Percentiles rank a stretch among this genome's conserved stretches.
phyloP scores from a whole-genome alignment of 1,140 invertebrate species.

The Bombus picipes region DNA sequence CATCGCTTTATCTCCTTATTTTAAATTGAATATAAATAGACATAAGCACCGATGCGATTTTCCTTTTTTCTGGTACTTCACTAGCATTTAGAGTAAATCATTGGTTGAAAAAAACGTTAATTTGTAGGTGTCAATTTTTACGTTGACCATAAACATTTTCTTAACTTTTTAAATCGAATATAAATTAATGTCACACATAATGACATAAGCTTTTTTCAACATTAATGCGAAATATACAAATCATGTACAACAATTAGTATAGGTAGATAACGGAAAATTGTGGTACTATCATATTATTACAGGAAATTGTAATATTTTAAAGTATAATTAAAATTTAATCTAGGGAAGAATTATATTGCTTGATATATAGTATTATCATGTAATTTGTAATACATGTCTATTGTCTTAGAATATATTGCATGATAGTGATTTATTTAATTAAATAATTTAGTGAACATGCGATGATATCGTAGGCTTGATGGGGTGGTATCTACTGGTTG shows the following conservation, averaged over 20 bases:
- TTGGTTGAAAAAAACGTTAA: neutral
- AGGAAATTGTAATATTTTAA: neutral
- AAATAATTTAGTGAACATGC: neutral
- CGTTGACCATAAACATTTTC: neutral
- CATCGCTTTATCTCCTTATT: conserved; percentile 42
- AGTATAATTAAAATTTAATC: neutral
- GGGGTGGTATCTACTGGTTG: neutral
- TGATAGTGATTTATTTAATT: neutral
- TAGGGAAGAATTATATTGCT: neutral
- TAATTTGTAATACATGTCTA: no score
- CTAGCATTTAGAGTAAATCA: neutral
- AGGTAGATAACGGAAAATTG: neutral
- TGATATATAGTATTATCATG: neutral
- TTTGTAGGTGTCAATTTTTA: neutral
- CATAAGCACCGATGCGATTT: conserved; percentile 8
- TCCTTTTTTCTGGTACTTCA: conserved; percentile 13
- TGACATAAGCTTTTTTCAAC: neutral
- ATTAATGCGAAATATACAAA: neutral
- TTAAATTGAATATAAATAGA: conserved; percentile 46
- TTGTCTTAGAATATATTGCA: no score
- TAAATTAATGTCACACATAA: neutral
- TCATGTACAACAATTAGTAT: neutral
- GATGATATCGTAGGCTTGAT: no score
- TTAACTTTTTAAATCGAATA: neutral
- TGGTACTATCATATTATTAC: neutral